Percentiles rank a stretch among this genome's conserved stretches.
Evolutionary conservation across 2,797 vertebrate genomes (phyloP).

Genomic region (Sarcoramphus papa): DNA sequence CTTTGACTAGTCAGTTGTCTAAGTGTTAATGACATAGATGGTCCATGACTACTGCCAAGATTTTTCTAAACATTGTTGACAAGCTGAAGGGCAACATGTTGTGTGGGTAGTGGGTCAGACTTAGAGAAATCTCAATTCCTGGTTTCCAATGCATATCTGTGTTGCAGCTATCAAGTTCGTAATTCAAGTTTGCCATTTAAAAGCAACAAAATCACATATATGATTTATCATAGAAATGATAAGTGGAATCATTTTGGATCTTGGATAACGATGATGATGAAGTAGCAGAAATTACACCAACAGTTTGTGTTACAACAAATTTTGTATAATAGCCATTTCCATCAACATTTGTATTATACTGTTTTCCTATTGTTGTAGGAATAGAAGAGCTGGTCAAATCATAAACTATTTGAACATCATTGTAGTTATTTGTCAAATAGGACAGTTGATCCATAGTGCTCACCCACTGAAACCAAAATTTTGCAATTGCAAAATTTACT

Average conservation of each 20-base stretch:
- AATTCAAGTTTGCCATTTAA: not conserved
- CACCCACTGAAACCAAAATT: not conserved
- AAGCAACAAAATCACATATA: not conserved
- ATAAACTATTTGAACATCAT: not conserved
- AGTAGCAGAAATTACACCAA: not conserved
- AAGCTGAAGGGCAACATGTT: not conserved
- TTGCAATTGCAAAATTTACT: not conserved
- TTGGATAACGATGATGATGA: not conserved
- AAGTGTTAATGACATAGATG: not conserved
- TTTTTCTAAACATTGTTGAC: not conserved
- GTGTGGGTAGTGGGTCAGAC: not conserved
- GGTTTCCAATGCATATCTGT: not conserved
- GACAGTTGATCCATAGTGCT: not conserved
- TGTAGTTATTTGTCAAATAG: not conserved
- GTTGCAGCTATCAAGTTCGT: not conserved
- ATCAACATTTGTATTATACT: not conserved
- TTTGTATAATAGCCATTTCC: no score
- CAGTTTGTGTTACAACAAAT: no score
- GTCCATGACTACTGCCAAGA: not conserved
- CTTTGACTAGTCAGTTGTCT: not conserved
- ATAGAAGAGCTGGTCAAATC: not conserved
- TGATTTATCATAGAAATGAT: not conserved
- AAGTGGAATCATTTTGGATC: not conserved
- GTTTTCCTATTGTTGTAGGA: not conserved
- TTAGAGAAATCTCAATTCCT: not conserved